Percentiles rank a stretch among this genome's conserved stretches.
Evolutionary conservation across 2,797 vertebrate species (phyloP).

Genomic region (Rhinichthys osculus): DNA sequence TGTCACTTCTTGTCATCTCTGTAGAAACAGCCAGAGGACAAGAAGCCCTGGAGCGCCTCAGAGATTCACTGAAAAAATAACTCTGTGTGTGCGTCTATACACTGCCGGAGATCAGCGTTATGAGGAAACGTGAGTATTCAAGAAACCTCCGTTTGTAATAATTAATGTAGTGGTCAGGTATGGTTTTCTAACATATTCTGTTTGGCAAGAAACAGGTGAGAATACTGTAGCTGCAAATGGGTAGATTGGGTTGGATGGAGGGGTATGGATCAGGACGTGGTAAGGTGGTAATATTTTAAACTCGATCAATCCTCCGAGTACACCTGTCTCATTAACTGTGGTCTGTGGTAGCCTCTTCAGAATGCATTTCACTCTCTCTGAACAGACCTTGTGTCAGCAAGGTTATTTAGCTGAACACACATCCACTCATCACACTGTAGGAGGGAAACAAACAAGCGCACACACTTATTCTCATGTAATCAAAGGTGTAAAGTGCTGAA

Average conservation of each 20-base stretch:
- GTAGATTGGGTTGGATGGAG: constrained; percentile 12
- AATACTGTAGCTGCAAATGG: background rate
- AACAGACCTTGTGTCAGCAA: constrained; percentile 67
- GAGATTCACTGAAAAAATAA: background rate
- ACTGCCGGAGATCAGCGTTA: background rate
- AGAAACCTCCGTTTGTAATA: background rate
- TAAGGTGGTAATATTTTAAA: constrained; percentile 36
- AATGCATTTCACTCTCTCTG: constrained; percentile 33
- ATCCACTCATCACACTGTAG: constrained; percentile 32
- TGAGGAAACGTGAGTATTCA: background rate
- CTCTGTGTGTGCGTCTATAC: background rate
- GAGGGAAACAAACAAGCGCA: constrained; percentile 52
- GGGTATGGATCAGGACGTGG: constrained; percentile 12
- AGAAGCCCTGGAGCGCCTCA: background rate
- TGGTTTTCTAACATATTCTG: background rate
- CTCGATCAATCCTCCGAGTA: constrained; percentile 7
- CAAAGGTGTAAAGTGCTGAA: constrained; percentile 75
- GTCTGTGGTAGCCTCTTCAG: constrained; percentile 35
- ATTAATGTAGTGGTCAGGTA: background rate
- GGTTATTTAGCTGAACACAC: constrained; percentile 59
- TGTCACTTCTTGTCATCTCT: constrained; percentile 19
- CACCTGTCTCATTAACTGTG: constrained; percentile 49
- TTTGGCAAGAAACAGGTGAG: background rate
- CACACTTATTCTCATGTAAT: constrained; percentile 33
- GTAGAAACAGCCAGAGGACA: constrained; percentile 30